Percentiles rank a stretch among this genome's conserved stretches.
Conservation (phyloP, 2,113 vertebrate species). For the Cephalopholis sonnerati region DNA sequence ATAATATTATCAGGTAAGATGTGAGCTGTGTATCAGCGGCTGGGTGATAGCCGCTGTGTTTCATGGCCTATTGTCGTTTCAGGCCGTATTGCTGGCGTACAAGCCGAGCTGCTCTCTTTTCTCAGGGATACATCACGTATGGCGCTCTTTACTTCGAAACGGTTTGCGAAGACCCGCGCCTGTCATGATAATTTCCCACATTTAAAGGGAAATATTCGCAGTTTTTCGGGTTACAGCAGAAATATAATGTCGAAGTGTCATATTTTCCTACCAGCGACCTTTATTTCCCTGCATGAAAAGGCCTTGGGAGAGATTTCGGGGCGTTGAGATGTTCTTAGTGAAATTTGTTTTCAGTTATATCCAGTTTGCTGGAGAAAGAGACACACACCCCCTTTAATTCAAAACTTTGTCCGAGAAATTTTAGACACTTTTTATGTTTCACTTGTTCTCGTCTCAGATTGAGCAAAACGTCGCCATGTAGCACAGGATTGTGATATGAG, state of each 20-base stretch:
- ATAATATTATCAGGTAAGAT: slow-evolving; percentile 75
- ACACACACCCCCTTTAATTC: slow-evolving; percentile 83
- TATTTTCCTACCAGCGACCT: slow-evolving; percentile 44
- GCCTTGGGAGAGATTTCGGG: slow-evolving; percentile 52
- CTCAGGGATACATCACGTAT: slow-evolving; percentile 76
- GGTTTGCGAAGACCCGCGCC: slow-evolving; percentile 77
- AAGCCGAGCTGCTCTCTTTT: slow-evolving; percentile 62
- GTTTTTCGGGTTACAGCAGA: neutral
- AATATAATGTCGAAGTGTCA: slow-evolving; percentile 15
- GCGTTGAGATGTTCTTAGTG: slow-evolving; percentile 53
- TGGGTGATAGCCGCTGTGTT: neutral
- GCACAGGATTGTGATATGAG: neutral
- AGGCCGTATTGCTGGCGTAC: slow-evolving; percentile 67
- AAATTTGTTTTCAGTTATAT: slow-evolving; percentile 55
- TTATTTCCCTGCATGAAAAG: slow-evolving; percentile 56
- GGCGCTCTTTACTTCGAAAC: slow-evolving; percentile 82
- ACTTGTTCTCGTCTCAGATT: neutral
- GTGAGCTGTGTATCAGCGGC: slow-evolving; percentile 20
- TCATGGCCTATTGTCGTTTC: slow-evolving; percentile 60
- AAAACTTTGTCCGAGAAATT: slow-evolving; percentile 73
- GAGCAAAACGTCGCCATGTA: neutral
- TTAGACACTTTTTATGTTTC: slow-evolving; percentile 16
- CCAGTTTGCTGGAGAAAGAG: slow-evolving; percentile 54
- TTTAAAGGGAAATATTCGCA: slow-evolving; percentile 80
- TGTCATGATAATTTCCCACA: slow-evolving; percentile 72